Evolutionary conservation across 1,140 invertebrate genomes (phyloP).

Genomic region (Papilio dardanus): DNA sequence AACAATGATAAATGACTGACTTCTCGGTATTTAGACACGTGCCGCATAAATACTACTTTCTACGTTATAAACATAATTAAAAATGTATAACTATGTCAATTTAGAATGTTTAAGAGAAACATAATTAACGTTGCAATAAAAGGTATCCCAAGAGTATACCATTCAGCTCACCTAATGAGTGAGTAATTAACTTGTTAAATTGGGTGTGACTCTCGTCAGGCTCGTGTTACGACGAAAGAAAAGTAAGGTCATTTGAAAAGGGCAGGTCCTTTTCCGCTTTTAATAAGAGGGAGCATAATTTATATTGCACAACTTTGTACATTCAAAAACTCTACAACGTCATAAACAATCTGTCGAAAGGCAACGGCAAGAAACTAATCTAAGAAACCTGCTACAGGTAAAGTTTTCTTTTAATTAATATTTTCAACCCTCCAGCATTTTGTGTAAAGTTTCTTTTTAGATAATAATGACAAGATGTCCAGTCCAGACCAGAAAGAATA

Average conservation of each 20-base stretch:
- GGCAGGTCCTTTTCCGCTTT: background rate
- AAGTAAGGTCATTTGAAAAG: background rate
- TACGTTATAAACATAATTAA: no score
- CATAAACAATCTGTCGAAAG: slow-evolving; percentile 7
- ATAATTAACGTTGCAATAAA: background rate
- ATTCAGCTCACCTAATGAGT: background rate
- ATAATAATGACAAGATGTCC: background rate
- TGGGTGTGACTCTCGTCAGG: slow-evolving; percentile 4
- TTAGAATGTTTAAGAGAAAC: background rate
- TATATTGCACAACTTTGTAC: slow-evolving; percentile 5
- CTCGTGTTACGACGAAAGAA: background rate
- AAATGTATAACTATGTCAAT: no score
- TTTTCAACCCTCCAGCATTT: background rate
- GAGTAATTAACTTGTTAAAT: slow-evolving; percentile 19
- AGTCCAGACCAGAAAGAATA: background rate
- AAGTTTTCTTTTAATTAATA: slow-evolving; percentile 24
- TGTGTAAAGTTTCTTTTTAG: background rate
- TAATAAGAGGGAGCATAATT: background rate
- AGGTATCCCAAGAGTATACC: no score
- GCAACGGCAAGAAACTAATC: background rate
- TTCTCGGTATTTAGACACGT: background rate
- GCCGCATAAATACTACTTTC: no score
- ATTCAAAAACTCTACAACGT: slow-evolving; percentile 4
- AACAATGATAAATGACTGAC: background rate
- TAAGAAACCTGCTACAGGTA: slow-evolving; percentile 10